Evolutionary conservation across 2,888 invertebrate genomes (phyloP).

Genomic region (Stenodera caucasica): DNA sequence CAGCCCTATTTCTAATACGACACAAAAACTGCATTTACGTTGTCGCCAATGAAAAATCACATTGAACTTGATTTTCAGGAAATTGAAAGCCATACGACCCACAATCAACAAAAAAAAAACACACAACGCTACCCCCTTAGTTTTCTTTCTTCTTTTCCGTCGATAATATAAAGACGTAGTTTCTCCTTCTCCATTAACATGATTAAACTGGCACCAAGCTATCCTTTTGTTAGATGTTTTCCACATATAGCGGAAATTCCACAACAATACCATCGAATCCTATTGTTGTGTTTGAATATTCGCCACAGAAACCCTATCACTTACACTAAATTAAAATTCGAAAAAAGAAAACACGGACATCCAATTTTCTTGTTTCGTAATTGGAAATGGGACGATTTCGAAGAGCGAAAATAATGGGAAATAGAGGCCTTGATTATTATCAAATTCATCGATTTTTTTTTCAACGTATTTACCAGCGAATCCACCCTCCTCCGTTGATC

Average conservation of each 20-base stretch:
- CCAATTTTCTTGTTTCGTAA: too few species aligned
- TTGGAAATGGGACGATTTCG: not conserved
- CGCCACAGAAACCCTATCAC: constrained; percentile 39
- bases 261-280: constrained; percentile 43
- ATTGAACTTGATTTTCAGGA: constrained; percentile 12
- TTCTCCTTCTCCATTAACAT: constrained; percentile 45
- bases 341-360: not conserved
- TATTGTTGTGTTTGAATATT: constrained; percentile 40
- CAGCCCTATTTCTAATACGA: constrained; percentile 25
- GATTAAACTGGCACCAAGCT: constrained; percentile 50
- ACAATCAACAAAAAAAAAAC: not conserved
- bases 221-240: constrained; percentile 41
- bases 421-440: not conserved
- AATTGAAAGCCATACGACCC: constrained; percentile 2
- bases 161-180: constrained; percentile 20
- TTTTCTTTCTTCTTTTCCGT: not conserved
- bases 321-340: constrained; percentile 42
- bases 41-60: constrained; percentile 9
- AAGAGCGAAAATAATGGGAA: not conserved
- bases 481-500: not conserved
- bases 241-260: constrained; percentile 36
- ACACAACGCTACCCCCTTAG: not conserved
- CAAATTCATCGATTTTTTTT: not conserved
- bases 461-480: too few species aligned
- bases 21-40: constrained; percentile 51